phyloP scores from a whole-genome alignment of 2,797 vertebrate species.

The Simalia tracyae region DNA sequence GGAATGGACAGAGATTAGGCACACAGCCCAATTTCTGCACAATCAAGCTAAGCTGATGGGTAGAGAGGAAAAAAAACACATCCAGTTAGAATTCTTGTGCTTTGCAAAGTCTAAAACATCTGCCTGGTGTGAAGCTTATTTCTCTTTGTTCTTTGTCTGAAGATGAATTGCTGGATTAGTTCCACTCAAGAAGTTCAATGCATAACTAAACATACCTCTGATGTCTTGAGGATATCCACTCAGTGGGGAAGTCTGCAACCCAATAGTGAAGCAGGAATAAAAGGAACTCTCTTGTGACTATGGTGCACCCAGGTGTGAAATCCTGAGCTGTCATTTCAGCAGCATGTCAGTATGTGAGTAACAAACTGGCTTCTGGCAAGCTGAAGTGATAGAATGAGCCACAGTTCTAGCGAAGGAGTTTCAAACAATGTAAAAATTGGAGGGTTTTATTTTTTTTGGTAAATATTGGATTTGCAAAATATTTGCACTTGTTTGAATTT shows the following conservation, averaged over 20 bases:
- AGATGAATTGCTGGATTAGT: constrained; percentile 57
- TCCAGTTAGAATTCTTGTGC: neutral
- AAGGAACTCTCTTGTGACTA: constrained; percentile 66
- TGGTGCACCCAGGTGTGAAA: constrained; percentile 68
- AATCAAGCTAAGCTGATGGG: neutral
- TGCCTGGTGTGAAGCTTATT: constrained; percentile 18
- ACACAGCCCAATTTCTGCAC: neutral
- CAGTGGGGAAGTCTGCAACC: constrained; percentile 74
- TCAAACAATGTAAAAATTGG: neutral
- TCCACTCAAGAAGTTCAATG: constrained; percentile 61
- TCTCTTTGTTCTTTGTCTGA: constrained; percentile 48
- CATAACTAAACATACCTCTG: constrained; percentile 69
- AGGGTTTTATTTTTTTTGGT: neutral
- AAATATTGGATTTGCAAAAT: neutral
- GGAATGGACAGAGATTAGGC: neutral
- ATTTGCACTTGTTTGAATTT: neutral
- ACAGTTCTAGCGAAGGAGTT: constrained; percentile 19
- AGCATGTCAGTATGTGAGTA: constrained; percentile 61
- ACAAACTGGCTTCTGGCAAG: constrained; percentile 75
- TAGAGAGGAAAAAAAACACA: neutral
- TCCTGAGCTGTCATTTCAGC: constrained; percentile 70
- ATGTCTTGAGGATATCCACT: constrained; percentile 67
- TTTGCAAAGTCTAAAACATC: constrained; percentile 15
- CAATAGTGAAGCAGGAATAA: constrained; percentile 76
- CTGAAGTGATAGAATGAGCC: constrained; percentile 68